Percentiles rank a stretch among this genome's conserved stretches.
Conservation (phyloP, 2,888 invertebrate species). For the Tenthredo livida region DNA sequence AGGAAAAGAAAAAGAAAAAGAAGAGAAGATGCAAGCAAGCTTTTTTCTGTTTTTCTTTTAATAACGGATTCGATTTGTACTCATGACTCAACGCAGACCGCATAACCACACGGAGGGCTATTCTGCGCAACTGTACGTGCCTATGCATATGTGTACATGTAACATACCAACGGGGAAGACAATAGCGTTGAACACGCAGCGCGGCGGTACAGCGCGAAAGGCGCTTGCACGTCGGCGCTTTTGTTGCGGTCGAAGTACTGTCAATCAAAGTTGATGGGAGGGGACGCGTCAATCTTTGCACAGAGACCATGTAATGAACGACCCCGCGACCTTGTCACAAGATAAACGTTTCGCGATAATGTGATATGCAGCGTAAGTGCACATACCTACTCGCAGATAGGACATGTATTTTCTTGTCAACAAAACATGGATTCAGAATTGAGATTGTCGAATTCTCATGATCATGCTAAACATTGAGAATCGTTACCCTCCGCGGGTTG, state of each 20-base stretch:
- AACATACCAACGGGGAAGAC: constrained; percentile 53
- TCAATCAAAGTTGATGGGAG: constrained; percentile 76
- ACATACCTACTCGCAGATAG: no score
- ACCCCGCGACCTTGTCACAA: constrained; percentile 35
- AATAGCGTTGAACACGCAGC: constrained; percentile 60
- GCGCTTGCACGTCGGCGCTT: constrained; percentile 66
- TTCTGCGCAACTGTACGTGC: not conserved
- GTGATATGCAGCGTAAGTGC: not conserved
- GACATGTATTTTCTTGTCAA: not conserved
- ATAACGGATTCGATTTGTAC: constrained; percentile 20
- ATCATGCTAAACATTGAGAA: not conserved
- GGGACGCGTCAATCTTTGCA: constrained; percentile 76
- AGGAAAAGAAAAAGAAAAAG: not conserved
- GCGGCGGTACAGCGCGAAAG: constrained; percentile 36
- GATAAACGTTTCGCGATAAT: not conserved
- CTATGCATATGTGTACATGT: not conserved
- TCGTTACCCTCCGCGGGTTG: not conserved
- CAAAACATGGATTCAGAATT: not conserved
- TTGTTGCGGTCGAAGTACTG: constrained; percentile 76
- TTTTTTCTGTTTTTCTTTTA: not conserved
- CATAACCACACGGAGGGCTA: constrained; percentile 19
- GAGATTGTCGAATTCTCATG: not conserved
- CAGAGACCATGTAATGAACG: constrained; percentile 14
- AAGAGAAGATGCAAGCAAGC: not conserved
- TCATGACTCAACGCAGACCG: constrained; percentile 31